phyloP scores from a whole-genome alignment of 2,888 invertebrate species.

The Limnephilus auricula region DNA sequence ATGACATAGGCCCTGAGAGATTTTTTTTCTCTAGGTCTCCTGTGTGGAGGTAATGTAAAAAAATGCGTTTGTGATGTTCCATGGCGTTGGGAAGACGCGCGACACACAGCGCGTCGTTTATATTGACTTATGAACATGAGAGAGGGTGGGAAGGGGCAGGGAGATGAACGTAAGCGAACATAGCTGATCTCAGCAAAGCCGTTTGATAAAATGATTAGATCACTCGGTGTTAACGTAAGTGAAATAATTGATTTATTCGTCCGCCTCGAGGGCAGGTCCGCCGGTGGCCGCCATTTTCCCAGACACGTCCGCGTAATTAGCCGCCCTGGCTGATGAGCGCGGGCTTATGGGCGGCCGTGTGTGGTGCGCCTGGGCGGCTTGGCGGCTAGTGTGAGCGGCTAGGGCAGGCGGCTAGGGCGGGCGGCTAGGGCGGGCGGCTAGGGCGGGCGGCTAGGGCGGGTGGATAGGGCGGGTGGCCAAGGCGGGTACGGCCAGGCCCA shows the following conservation, averaged over 20 bases:
- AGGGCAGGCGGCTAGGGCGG: not conserved
- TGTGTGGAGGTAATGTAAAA: too few species aligned
- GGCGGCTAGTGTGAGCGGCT: too few species aligned
- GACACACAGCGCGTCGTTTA: not conserved
- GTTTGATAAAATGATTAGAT: slow-evolving; percentile 42
- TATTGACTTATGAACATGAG: not conserved
- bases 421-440: not conserved
- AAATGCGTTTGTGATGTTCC: not conserved
- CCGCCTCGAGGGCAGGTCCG: slow-evolving; percentile 13
- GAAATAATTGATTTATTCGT: slow-evolving; percentile 54
- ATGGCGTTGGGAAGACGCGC: not conserved
- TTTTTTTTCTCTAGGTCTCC: too few species aligned
- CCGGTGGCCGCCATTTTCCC: slow-evolving; percentile 14
- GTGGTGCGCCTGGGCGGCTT: not conserved
- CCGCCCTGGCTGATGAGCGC: slow-evolving; percentile 23
- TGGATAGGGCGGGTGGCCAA: not conserved
- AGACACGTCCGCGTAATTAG: slow-evolving; percentile 37
- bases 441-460: too few species aligned
- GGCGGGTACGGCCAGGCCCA: too few species aligned
- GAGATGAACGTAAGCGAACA: not conserved
- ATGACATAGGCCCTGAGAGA: too few species aligned
- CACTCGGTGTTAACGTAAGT: slow-evolving; percentile 40
- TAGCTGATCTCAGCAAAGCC: slow-evolving; percentile 16
- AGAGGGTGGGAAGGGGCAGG: not conserved
- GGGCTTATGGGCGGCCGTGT: not conserved